Percentiles rank a stretch among this genome's conserved stretches.
Conservation (phyloP, 2,797 vertebrate species). For the Sparidentex hasta region DNA sequence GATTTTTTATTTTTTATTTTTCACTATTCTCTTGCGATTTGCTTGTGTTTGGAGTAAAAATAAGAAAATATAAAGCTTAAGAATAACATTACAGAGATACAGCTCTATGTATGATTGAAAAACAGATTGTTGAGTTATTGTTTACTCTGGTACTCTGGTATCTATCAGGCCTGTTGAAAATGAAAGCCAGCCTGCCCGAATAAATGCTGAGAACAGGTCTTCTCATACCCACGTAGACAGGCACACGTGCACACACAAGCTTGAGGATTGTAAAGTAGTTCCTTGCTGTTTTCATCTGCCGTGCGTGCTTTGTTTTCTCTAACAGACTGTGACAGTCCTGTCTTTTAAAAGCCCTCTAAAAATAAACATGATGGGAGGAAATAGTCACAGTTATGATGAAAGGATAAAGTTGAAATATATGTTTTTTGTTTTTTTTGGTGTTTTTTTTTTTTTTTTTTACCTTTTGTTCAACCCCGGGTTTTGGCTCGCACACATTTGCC, state of each 20-base stretch:
- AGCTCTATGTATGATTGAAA: background rate
- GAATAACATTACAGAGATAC: too few species aligned
- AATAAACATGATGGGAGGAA: constrained; percentile 40
- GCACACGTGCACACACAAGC: background rate
- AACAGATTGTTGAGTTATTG: background rate
- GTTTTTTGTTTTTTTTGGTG: background rate
- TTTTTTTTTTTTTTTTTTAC: background rate
- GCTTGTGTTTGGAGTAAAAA: too few species aligned
- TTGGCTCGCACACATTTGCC: background rate
- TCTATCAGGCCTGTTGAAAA: background rate
- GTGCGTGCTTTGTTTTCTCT: constrained; percentile 42
- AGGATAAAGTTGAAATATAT: constrained; percentile 16
- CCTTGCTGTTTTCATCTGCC: constrained; percentile 32
- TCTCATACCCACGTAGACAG: background rate
- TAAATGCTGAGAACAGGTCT: constrained; percentile 10
- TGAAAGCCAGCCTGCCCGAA: background rate
- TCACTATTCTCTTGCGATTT: too few species aligned
- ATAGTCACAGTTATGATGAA: constrained; percentile 4
- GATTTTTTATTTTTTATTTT: too few species aligned
- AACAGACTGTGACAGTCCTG: constrained; percentile 42
- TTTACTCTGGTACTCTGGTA: too few species aligned
- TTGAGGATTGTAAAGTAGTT: constrained; percentile 22
- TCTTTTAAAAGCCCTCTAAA: constrained; percentile 51
- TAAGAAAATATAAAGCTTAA: too few species aligned
- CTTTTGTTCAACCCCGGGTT: background rate